These are phyloP conservation scores for Mya arenaria DNA, from an alignment of 1,140 invertebrate species.

Conservation along the genomic window DNA sequence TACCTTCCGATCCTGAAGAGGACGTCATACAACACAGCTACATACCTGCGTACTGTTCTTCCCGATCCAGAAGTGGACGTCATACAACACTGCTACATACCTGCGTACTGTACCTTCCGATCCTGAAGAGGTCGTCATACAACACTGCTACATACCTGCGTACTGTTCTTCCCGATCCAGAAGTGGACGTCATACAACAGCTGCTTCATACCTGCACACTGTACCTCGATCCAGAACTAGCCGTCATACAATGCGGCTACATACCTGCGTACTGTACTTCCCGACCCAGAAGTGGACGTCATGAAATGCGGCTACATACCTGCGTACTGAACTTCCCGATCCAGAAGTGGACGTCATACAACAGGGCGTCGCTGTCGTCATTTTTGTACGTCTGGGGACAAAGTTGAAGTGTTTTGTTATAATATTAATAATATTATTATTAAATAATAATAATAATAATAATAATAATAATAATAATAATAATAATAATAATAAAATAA, in stretches of 20 bases:
- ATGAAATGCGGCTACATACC: not conserved
- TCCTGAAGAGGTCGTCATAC: not conserved
- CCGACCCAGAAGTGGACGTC: not conserved
- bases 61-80: slow-evolving; percentile 81
- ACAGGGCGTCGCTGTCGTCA: slow-evolving; percentile 63
- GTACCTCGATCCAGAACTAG: not conserved
- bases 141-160: slow-evolving; percentile 7
- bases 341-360: slow-evolving; percentile 80
- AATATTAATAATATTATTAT: too few species aligned
- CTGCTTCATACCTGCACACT: slow-evolving; percentile 4
- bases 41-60: too few species aligned
- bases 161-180: slow-evolving; percentile 80
- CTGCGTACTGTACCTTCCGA: not conserved
- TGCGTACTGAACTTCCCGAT: slow-evolving; percentile 78
- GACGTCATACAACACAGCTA: slow-evolving; percentile 36
- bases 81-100: slow-evolving; percentile 65
- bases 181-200: slow-evolving; percentile 79
- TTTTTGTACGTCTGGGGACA: slow-evolving; percentile 78
- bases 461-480: too few species aligned
- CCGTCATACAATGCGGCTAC: not conserved
- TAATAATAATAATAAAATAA: too few species aligned
- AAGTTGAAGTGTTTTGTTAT: too few species aligned
- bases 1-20: slow-evolving; percentile 31
- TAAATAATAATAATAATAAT: too few species aligned
- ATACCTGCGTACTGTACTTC: not conserved